These are phyloP conservation scores for Arrhamphus sclerolepis DNA, from an alignment of 2,797 vertebrate species.

Conservation along the genomic window DNA sequence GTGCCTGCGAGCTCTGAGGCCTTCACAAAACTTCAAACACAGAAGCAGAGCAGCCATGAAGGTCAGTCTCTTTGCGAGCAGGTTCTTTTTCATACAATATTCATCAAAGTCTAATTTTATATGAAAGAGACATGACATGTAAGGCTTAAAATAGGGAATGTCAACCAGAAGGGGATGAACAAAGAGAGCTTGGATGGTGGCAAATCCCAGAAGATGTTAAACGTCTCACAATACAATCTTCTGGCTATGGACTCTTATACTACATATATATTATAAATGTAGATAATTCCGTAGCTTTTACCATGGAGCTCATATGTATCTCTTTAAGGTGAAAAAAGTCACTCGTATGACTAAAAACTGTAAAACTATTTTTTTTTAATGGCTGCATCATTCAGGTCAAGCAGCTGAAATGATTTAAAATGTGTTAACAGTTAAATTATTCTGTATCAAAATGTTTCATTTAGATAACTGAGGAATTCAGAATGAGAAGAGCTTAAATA, in stretches of 20 bases:
- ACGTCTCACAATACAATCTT: constrained; percentile 20
- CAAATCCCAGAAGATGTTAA: constrained; percentile 21
- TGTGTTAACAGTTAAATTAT: too few relatives aligned
- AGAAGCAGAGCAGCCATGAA: constrained; percentile 70
- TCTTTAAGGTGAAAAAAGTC: too few relatives aligned
- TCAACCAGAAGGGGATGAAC: constrained; percentile 57
- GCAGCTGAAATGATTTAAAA: too few relatives aligned
- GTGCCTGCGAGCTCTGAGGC: constrained; percentile 61
- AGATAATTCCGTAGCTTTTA: too few relatives aligned
- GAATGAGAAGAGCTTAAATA: too few relatives aligned
- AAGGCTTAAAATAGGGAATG: constrained; percentile 67
- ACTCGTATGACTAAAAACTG: too few relatives aligned
- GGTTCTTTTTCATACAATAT: constrained; percentile 79
- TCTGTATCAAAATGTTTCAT: too few relatives aligned
- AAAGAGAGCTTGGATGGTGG: constrained; percentile 43
- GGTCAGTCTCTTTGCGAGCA: constrained; percentile 69
- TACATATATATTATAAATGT: constrained; percentile 17
- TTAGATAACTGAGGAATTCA: too few relatives aligned
- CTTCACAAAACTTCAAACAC: constrained; percentile 71
- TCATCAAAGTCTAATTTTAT: constrained; percentile 78
- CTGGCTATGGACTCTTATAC: constrained; percentile 17
- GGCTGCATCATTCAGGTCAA: too few relatives aligned
- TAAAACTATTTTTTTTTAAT: too few relatives aligned
- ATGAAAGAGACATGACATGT: constrained; percentile 72
- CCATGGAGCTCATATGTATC: too few relatives aligned